phyloP scores from a whole-genome alignment of 2,888 invertebrate genomes.

The Dysmachus trigonus region DNA sequence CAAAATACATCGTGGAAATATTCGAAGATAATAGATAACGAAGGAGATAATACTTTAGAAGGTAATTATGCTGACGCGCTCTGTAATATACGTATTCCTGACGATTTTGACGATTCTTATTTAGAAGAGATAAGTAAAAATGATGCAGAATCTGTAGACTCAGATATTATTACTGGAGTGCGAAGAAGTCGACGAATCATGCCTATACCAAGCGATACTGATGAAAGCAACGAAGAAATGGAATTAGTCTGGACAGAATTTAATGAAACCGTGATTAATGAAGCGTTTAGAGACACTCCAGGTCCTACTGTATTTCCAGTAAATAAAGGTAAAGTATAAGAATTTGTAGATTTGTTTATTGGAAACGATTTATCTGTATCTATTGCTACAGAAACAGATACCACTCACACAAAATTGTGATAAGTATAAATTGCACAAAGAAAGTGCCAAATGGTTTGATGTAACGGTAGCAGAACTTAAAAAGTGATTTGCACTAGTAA shows the following conservation, averaged over 20 bases:
- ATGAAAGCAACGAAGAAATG: neutral
- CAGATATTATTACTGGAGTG: too few species aligned
- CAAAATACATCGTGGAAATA: too few species aligned
- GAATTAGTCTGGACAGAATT: neutral
- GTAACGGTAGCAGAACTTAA: too few species aligned
- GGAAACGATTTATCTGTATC: neutral
- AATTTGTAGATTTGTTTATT: neutral
- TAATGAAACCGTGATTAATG: neutral
- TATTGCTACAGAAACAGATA: too few species aligned
- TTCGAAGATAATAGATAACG: neutral
- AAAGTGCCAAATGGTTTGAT: too few species aligned
- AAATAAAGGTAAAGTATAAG: neutral
- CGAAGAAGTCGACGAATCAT: too few species aligned
- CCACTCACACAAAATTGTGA: too few species aligned
- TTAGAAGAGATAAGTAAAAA: neutral
- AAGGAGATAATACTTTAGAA: neutral
- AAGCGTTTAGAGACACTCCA: too few species aligned
- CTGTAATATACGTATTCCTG: neutral
- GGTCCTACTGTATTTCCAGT: neutral
- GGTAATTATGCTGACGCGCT: neutral
- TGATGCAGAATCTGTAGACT: too few species aligned
- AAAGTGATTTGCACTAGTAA: too few species aligned
- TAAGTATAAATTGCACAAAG: too few species aligned
- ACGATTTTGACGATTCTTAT: neutral
- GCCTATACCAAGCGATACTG: too few species aligned